These are phyloP conservation scores for Carcina quercana DNA, from an alignment of 2,888 invertebrate genomes.

Conservation along the genomic window DNA sequence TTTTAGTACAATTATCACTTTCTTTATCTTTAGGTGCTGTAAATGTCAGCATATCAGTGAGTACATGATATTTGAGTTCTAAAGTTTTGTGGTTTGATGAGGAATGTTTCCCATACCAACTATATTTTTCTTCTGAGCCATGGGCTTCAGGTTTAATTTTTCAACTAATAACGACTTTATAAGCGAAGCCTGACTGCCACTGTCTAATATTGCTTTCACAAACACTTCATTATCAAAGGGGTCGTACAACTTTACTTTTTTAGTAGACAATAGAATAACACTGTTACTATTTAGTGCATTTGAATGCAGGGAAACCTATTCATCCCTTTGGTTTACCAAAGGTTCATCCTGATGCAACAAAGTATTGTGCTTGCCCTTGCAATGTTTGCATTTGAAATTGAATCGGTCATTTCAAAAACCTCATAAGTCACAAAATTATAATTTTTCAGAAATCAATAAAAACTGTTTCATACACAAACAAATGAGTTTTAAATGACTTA, in stretches of 20 bases:
- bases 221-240: conserved; percentile 6
- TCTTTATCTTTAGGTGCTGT: too few species aligned
- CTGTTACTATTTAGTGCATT: too few species aligned
- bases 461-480: too few species aligned
- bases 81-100: conserved; percentile 9
- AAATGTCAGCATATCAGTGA: too few species aligned
- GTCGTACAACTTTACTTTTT: conserved; percentile 10
- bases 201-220: conserved; percentile 12
- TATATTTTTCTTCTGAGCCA: conserved; percentile 5
- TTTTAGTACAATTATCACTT: too few species aligned
- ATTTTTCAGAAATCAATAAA: too few species aligned
- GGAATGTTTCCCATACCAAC: conserved; percentile 10
- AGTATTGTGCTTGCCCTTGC: conserved; percentile 10
- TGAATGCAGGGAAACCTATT: too few species aligned
- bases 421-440: too few species aligned
- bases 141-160: conserved; percentile 3
- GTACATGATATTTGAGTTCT: too few species aligned
- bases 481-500: too few species aligned
- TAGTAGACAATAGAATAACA: conserved; percentile 12
- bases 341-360: conserved; percentile 4
- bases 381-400: conserved; percentile 11
- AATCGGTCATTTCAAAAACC: too few species aligned
- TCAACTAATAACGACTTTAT: conserved; percentile 5
- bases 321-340: too few species aligned
- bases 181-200: conserved; percentile 8